Evolutionary conservation across 2,888 invertebrate species (phyloP), one percentile per base, ranked within the genome.

Genomic region (Ichneumoninae sp.): DNA sequence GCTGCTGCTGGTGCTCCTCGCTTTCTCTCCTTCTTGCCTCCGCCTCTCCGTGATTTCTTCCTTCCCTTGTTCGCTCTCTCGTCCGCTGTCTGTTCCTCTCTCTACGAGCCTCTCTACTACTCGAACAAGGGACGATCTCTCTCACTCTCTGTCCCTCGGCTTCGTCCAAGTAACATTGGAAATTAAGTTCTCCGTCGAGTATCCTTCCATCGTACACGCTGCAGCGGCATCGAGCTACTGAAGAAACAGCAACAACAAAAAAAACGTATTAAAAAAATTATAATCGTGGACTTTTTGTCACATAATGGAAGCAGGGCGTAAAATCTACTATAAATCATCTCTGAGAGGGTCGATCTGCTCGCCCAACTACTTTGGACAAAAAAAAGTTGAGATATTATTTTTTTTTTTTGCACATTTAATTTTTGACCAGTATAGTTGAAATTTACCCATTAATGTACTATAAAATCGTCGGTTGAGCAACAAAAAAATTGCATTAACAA

Each of bases 111-210:
- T 22, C 22, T 47, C 33, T n/a, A 26, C 22, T 40, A 63, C 7
- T 33, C 30, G 33, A 16, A 63, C 33, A 52, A 52, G 33, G 33
- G 7, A n/a, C 22, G 26, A 26, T 26, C 10, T 26, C 26, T 26
- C 57, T 57, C 26, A 26, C 57, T 57, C 54, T 57, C 26, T 57
- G 26, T 57, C 40, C 10, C 26, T 57, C 22, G 40, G 47, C 65
- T 44, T 40, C 8, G 50, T 22, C 30, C 50, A 16, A 50, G 36
- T 33, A 19, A 16, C 52, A 40, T 54, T 57, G 82, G 36, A 60
- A 83, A 78, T 83, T 68, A 52, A 83, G 78, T 74, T 78, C 73
- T 78, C 73, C 76, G 13, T 54, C 40, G 54, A 65, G 36, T 71
- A 63, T 79, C 40, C 50, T 16, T 52, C 40, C 26, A 63, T 47